Evolutionary conservation across 1,140 invertebrate species (phyloP), one percentile per base, ranked within the genome.

Genomic region (Saccostrea echinata): DNA sequence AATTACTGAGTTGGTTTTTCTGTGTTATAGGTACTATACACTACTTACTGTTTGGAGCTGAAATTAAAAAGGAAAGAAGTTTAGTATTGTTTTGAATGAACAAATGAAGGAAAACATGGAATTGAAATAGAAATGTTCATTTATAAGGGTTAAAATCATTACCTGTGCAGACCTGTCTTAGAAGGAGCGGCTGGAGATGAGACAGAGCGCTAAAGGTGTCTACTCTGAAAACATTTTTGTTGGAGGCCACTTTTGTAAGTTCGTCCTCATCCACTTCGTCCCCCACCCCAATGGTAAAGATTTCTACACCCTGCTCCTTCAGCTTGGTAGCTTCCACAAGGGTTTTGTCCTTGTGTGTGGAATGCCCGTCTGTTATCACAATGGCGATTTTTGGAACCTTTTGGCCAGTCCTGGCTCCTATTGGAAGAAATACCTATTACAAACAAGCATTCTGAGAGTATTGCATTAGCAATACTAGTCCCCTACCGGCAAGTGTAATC

Each of bases 201-300:
- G 83, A 81, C 55, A 92, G 86, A 24, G 90, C 81, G 85, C 90
- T 88, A 52, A 90, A 92, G 85, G 88, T 90, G 33, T 57, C 87
- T 33, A 90, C 90, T 52, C 86, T 61, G 76, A 91, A 91, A 21
- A 92, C 89, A 86, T 92, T 88, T 18, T 90, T 61, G 24, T 85
- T 90, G 4, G 89, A 89, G 76, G 91, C 91, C 35, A 92, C 90
- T 24, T 84, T 57, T 33, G 90, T 87, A 1, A 92, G 86, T 64
- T 92, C 92, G 24, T 51, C 33, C 18, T 84, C 52, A 13, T 90
- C 82, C 18, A 88, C 64, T 13, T 85, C 68, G n/a, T 35, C 27
- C 9, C 92, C 92, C 18, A 93, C 90, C 6, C 92, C 92, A 64
- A 93, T 88, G 18, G 91, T 82, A 76, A 92, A 92, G 21, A 93